phyloP scores from a whole-genome alignment of 1,140 invertebrate species.

The Drosophila jambulina region DNA sequence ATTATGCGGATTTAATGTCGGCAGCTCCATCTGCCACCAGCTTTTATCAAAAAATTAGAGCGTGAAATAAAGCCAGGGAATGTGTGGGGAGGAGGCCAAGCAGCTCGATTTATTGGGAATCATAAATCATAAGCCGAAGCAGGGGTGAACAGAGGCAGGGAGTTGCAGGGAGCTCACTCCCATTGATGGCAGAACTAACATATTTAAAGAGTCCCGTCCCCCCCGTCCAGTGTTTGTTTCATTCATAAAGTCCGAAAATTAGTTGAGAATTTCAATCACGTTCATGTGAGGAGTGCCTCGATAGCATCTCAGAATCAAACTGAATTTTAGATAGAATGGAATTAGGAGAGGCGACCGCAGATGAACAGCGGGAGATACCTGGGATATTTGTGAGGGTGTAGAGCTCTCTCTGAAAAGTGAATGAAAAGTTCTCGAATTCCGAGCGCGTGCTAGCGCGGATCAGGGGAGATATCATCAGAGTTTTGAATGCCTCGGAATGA shows the following conservation, averaged over 20 bases:
- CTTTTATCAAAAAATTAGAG: slow-evolving; percentile 80
- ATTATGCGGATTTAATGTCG: slow-evolving; percentile 76
- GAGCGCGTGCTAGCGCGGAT: slow-evolving; percentile 61
- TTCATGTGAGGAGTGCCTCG: slow-evolving; percentile 48
- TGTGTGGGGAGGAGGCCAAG: slow-evolving; percentile 14
- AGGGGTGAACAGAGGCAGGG: slow-evolving; percentile 14
- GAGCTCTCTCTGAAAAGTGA: slow-evolving; percentile 42
- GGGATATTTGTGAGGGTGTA: slow-evolving; percentile 58
- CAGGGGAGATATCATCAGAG: slow-evolving; percentile 46
- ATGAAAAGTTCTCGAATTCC: slow-evolving; percentile 64
- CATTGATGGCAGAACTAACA: slow-evolving; percentile 23
- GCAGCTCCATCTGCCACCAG: slow-evolving; percentile 68
- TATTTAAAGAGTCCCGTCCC: slow-evolving; percentile 35
- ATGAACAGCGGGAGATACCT: slow-evolving; percentile 20
- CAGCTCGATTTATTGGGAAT: slow-evolving; percentile 64
- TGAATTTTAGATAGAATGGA: slow-evolving; percentile 68
- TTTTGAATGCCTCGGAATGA: slow-evolving; percentile 11
- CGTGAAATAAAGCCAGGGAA: slow-evolving; percentile 69
- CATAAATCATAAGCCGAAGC: slow-evolving; percentile 69
- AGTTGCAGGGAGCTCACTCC: slow-evolving; percentile 10
- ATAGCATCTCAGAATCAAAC: slow-evolving; percentile 70
- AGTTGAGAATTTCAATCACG: slow-evolving; percentile 70
- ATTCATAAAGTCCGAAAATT: slow-evolving; percentile 63
- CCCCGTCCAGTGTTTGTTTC: slow-evolving; percentile 28
- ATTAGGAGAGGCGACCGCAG: slow-evolving; percentile 33